Evolutionary conservation across 2,888 invertebrate genomes (phyloP), one percentile per base, ranked within the genome.

Genomic region (Ashinkailepas kermadecensis): DNA sequence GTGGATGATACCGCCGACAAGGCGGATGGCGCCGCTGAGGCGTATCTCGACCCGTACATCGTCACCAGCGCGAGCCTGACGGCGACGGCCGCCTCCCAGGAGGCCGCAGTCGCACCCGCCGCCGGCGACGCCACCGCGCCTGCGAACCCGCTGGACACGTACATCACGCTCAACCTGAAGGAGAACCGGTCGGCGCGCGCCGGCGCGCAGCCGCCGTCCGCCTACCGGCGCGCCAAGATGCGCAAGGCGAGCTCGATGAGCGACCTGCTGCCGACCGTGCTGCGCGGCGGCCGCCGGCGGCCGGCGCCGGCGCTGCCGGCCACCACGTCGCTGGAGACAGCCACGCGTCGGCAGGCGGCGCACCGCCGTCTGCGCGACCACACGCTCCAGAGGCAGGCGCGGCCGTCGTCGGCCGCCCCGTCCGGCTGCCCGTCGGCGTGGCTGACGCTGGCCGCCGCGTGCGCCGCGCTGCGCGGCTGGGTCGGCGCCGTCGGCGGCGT

Each of bases 151-250:
- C 74, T 56, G 1, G 56, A 74, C 6, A 74, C 74, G 18, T 74
- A 74, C 74, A 74, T 74, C 74, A 74, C 74, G 54, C 74, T 74
- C 10, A 74, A 74, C 74, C 74, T 74, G 74, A 74, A 74, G 74
- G 74, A 74, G 8, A 54, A 74, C 74, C 74, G 74, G 18, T 54
- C 74, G 54, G 56, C 74, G 15, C 74, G 74, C 56, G 74, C 74
- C 56, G 54, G 54, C 56, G 54, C 74, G 54, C 74, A 7, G 56
- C 54, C 74, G 21, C 74, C 74, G 8, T 11, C 54, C 56, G 74
- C 54, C 74, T 74, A 74, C 56, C 74, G 74, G 21, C 54, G 56
- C 54, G 21, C 56, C 54, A 54, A 21, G 74, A 4, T 74, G 54
- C 74, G 74, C 54, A 74, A 74, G 74, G 39, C 74, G 18, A 54